Percentiles rank a stretch among this genome's conserved stretches.
phyloP scores from a whole-genome alignment of 2,113 vertebrate genomes.

The Python bivittatus region DNA sequence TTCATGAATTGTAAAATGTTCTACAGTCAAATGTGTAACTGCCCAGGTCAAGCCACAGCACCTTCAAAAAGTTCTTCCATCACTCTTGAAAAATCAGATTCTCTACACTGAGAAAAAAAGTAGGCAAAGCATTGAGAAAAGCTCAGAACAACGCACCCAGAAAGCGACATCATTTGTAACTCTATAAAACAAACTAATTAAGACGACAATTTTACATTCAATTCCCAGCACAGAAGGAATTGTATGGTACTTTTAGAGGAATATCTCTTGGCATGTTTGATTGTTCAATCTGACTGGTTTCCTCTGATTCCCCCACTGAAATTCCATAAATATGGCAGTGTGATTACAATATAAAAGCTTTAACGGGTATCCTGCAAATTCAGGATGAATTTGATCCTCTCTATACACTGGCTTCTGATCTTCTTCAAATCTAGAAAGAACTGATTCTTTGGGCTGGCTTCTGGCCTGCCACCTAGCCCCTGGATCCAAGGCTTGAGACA shows the following conservation, averaged over 20 bases:
- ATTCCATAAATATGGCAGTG: background rate
- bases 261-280: background rate
- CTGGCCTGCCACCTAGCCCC: background rate
- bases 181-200: background rate
- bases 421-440: background rate
- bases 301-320: background rate
- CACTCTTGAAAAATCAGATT: background rate
- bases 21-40: background rate
- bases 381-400: background rate
- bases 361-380: background rate
- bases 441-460: background rate
- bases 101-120: background rate
- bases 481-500: background rate
- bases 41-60: background rate
- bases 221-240: no score
- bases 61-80: background rate
- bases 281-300: background rate
- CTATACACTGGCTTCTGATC: background rate
- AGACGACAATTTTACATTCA: background rate
- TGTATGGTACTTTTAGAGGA: background rate
- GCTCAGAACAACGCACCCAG: background rate
- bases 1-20: background rate
- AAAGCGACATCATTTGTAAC: background rate
- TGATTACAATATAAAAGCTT: background rate
- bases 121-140: background rate